These are phyloP conservation scores for Calameuta idolon DNA, from an alignment of 2,888 invertebrate species.

Conservation along the genomic window DNA sequence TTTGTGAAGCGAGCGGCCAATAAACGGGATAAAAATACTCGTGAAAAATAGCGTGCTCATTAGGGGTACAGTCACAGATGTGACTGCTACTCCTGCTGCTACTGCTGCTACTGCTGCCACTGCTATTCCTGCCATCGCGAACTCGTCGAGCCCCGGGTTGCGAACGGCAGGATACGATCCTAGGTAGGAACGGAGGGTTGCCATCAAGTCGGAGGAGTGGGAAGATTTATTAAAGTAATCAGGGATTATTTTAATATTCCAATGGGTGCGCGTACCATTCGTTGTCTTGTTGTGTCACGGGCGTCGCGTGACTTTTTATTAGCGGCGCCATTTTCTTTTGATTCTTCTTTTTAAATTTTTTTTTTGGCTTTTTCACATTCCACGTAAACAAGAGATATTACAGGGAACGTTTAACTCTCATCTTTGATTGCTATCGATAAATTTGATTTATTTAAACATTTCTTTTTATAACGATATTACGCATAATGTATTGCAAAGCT, in stretches of 20 bases:
- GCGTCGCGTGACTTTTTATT: slow-evolving; percentile 1
- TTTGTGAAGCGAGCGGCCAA: slow-evolving; percentile 66
- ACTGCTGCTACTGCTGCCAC: slow-evolving; percentile 24
- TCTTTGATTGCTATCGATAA: not conserved
- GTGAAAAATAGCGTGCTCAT: slow-evolving; percentile 68
- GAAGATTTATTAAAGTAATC: slow-evolving; percentile 64
- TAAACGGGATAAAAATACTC: slow-evolving; percentile 68
- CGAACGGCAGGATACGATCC: not conserved
- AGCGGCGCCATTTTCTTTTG: not conserved
- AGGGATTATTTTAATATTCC: slow-evolving; percentile 65
- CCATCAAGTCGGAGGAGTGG: slow-evolving; percentile 27
- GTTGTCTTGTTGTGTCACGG: slow-evolving; percentile 47
- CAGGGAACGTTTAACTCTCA: not conserved
- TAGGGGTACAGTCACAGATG: slow-evolving; percentile 67
- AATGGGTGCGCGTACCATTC: slow-evolving; percentile 54
- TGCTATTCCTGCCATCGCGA: slow-evolving; percentile 16
- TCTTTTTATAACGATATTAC: not conserved
- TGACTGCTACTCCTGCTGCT: slow-evolving; percentile 48
- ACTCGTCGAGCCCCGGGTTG: not conserved
- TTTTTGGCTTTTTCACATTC: not conserved
- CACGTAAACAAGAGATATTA: not conserved
- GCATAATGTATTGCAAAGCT: not conserved
- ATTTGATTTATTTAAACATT: not conserved
- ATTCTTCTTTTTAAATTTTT: not conserved
- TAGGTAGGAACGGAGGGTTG: slow-evolving; percentile 30